Base-by-base conservation (phyloP, 2,888 invertebrate species). In the Polymixis lichenea region DNA sequence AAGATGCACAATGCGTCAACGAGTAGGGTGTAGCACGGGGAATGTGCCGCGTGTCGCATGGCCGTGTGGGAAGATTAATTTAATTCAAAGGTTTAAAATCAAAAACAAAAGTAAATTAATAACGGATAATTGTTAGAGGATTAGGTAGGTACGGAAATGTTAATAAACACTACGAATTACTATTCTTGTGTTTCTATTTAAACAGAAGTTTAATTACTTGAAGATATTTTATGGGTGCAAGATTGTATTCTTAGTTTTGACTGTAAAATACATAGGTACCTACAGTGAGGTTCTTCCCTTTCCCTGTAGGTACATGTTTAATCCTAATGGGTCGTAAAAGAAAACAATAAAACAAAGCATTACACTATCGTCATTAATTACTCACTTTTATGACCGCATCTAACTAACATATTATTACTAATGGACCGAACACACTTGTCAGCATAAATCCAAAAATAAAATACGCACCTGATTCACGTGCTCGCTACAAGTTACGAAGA, bases 301-400 rank as follows among this genome's bases (percentile, higher is more conserved):
- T 38, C 38, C 38, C 38, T 32, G 32, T 32, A 32, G 6, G 53
- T 66, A 56, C 72, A 71, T 68, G 49, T 68, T 64, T 73, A 78
- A 49, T 43, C 28, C 51, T 67, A 66, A 61, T 61, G 56, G 43
- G 0, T 75, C 71, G 56, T 78, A 60, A 83, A 72, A 28, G n/a
- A 38, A 19, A 38, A 75, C 56, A 83, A 75, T 83, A 75, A 78
- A 83, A 72, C 22, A 60, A 56, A 60, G 70, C 53, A 49, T 55
- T 53, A 43, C 55, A 73, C 49, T 61, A 72, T 51, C 32, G 17
- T 53, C 62, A 25, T 70, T 70, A 81, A 83, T 78, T 49, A 69
- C 58, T 22, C 13, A 56, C 22, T 61, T 78, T 82, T 78, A 70
- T 62, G 58, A 78, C 43, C 58, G 1, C 66, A 49, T 60, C 15